Evolutionary conservation across 2,797 vertebrate species (phyloP).

Genomic region (Chiloscyllium punctatum): DNA sequence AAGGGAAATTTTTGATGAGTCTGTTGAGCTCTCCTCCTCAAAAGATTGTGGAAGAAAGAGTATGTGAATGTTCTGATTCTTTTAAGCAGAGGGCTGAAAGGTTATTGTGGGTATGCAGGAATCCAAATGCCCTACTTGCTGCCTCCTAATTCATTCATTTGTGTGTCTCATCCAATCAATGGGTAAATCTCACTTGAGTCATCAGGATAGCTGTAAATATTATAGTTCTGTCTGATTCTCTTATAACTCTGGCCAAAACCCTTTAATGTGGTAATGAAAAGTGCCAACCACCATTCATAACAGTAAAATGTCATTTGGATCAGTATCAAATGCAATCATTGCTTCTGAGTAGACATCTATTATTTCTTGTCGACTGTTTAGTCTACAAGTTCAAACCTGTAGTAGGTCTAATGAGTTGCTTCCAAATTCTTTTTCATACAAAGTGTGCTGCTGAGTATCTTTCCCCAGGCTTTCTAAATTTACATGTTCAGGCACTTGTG

Average conservation of each 20-base stretch:
- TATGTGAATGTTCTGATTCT: too few species aligned
- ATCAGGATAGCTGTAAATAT: too few species aligned
- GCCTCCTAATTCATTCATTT: too few species aligned
- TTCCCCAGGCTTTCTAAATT: not conserved
- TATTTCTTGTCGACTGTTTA: constrained; percentile 21
- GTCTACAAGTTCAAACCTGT: not conserved
- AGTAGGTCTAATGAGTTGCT: not conserved
- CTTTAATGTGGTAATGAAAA: not conserved
- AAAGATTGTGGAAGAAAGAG: too few species aligned
- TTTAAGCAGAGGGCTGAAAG: too few species aligned
- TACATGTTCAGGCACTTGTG: constrained; percentile 4
- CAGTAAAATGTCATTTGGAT: constrained; percentile 3
- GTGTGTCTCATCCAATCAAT: not conserved
- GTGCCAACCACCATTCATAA: not conserved
- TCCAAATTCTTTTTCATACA: not conserved
- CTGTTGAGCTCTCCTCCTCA: too few species aligned
- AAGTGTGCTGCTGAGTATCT: not conserved
- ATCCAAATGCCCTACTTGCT: too few species aligned
- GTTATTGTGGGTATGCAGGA: too few species aligned
- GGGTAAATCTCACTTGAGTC: not conserved
- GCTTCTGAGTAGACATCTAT: not conserved
- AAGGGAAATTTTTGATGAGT: too few species aligned
- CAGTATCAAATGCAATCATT: not conserved
- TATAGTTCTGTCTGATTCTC: not conserved
- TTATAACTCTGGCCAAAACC: not conserved